Conservation (phyloP, 2,113 vertebrate genomes). For the Tychaedon coryphoeus region DNA sequence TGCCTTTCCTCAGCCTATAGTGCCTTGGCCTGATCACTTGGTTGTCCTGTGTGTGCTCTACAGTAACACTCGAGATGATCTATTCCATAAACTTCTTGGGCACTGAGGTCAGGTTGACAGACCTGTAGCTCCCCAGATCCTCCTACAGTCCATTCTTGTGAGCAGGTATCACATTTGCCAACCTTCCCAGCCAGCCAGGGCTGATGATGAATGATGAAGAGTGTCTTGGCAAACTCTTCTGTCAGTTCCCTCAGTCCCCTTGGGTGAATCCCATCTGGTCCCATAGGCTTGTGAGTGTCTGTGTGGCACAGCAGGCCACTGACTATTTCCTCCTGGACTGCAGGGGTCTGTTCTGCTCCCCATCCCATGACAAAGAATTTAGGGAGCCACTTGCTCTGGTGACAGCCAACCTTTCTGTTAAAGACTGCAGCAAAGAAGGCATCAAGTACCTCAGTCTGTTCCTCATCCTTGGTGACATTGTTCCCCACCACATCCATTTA, state of each 20-base stretch:
- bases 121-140: too few relatives aligned
- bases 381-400: fast-evolving
- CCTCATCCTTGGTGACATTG: too few relatives aligned
- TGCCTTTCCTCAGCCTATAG: too few relatives aligned
- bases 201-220: neutral
- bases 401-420: too few relatives aligned
- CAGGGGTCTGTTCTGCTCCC: neutral
- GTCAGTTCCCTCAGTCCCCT: neutral
- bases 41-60: too few relatives aligned
- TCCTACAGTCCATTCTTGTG: too few relatives aligned
- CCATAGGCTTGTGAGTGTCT: neutral
- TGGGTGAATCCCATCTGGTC: neutral
- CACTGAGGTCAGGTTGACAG: too few relatives aligned
- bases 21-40: too few relatives aligned
- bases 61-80: too few relatives aligned
- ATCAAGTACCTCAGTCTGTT: neutral
- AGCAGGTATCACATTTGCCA: neutral
- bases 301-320: neutral
- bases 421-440: neutral
- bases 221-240: neutral
- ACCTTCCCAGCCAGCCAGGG: too few relatives aligned
- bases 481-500: neutral
- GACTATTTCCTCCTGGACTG: too few relatives aligned
- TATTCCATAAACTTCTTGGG: too few relatives aligned
- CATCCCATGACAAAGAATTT: neutral